A percentile compares a stretch with the other conserved stretches of the same genome.
Evolutionary conservation across 1,140 invertebrate species (phyloP).

Genomic region (Batillaria attramentaria): DNA sequence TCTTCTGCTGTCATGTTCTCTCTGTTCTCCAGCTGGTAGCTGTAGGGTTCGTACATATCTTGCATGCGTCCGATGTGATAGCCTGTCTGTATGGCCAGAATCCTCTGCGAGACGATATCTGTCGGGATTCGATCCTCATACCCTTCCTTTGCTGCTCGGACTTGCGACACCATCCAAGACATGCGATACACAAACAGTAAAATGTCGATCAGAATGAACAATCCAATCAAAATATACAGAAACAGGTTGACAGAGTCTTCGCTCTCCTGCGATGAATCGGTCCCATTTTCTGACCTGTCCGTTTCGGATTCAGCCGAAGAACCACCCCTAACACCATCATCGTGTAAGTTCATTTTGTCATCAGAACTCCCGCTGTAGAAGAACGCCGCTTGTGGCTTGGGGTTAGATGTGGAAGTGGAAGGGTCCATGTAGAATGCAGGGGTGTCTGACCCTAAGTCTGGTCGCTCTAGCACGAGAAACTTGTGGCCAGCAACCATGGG

Average conservation of each 20-base stretch:
- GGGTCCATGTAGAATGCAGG: not conserved
- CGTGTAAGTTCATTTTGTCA: not conserved
- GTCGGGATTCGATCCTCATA: conserved; percentile 58
- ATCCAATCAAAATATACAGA: conserved; percentile 51
- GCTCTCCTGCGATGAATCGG: not conserved
- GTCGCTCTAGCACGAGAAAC: conserved; percentile 12
- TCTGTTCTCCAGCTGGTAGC: conserved; percentile 47
- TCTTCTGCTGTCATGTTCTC: conserved; percentile 48
- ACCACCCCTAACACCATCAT: not conserved
- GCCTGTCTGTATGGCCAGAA: conserved; percentile 61
- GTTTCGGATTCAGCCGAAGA: no score
- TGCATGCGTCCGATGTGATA: conserved; percentile 40
- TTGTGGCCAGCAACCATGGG: conserved; percentile 25
- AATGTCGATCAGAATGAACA: conserved; percentile 58
- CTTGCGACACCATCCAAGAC: conserved; percentile 51
- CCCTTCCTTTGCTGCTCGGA: conserved; percentile 49
- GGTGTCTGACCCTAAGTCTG: not conserved
- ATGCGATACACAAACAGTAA: conserved; percentile 56
- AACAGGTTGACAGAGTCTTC: conserved; percentile 13
- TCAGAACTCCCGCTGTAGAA: not conserved
- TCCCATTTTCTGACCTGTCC: not conserved
- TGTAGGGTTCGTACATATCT: conserved; percentile 51
- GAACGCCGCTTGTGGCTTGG: not conserved
- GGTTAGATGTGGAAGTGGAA: not conserved
- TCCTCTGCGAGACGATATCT: conserved; percentile 58